A percentile compares a stretch with the other conserved stretches of the same genome.
These are phyloP conservation scores for Gadopsis marmoratus DNA, from an alignment of 2,797 vertebrate species.

Conservation along the genomic window DNA sequence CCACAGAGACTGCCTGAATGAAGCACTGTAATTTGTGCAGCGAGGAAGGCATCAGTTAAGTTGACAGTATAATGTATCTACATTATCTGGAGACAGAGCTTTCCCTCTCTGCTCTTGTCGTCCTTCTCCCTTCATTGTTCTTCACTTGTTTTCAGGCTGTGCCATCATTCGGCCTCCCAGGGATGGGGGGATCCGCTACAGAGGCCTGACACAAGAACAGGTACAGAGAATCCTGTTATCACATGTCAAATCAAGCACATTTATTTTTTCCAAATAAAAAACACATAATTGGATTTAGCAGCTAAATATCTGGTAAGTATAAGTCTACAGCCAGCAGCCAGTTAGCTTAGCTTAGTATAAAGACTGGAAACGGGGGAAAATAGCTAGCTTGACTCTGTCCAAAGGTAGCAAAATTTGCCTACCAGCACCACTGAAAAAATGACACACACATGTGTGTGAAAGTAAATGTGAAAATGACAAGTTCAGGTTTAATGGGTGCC, in stretches of 20 bases:
- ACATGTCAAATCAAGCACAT: neutral
- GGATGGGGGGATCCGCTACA: constrained; percentile 94
- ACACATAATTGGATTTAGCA: neutral
- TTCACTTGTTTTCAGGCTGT: constrained; percentile 84
- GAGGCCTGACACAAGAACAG: constrained; percentile 93
- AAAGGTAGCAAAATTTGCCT: neutral
- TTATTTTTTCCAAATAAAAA: constrained; percentile 18
- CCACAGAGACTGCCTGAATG: constrained; percentile 59
- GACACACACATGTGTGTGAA: too few relatives aligned
- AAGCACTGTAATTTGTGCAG: constrained; percentile 48
- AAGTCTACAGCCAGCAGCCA: neutral
- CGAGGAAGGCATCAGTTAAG: constrained; percentile 51
- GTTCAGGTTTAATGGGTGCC: neutral
- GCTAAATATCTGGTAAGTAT: neutral
- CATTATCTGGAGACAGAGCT: constrained; percentile 36
- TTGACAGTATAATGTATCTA: constrained; percentile 40
- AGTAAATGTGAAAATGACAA: neutral
- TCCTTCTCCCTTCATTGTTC: constrained; percentile 26
- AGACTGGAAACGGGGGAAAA: neutral
- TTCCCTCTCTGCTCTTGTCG: constrained; percentile 12
- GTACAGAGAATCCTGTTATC: constrained; percentile 60
- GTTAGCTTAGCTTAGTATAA: neutral
- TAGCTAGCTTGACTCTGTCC: neutral
- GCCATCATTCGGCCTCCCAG: constrained; percentile 93
- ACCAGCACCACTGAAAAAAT: neutral